Conservation (phyloP, 2,113 vertebrate species). For the Rhagologus leucostigma region DNA sequence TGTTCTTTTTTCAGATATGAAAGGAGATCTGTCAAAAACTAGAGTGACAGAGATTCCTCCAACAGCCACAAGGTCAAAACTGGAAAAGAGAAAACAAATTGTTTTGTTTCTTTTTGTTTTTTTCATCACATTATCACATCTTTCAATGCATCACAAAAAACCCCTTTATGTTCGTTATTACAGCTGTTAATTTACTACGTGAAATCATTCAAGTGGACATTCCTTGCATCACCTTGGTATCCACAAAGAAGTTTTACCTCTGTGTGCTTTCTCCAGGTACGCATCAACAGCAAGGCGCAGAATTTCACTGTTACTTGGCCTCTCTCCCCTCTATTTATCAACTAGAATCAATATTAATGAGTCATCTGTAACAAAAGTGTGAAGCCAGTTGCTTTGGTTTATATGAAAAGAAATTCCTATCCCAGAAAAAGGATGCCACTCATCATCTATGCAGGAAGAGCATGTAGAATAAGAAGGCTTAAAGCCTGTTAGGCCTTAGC, state of each 20-base stretch:
- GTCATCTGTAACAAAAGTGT: neutral
- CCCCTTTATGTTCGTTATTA: neutral
- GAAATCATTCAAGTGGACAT: neutral
- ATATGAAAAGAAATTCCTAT: neutral
- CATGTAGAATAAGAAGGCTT: neutral
- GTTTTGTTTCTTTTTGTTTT: neutral
- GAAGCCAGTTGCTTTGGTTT: neutral
- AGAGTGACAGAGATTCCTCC: slow-evolving; percentile 91
- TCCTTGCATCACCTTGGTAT: neutral
- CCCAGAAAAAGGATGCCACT: neutral
- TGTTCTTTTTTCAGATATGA: slow-evolving; percentile 87
- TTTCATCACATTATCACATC: neutral
- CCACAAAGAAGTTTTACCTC: neutral
- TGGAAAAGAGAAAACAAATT: slow-evolving; percentile 64
- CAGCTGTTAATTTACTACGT: neutral
- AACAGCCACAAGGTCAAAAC: slow-evolving; percentile 93
- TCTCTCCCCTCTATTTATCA: neutral
- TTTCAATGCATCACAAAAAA: neutral
- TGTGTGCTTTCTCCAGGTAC: neutral
- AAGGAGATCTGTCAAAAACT: slow-evolving; percentile 94
- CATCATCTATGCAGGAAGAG: neutral
- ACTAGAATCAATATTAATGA: neutral
- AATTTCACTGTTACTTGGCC: neutral
- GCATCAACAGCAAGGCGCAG: neutral
- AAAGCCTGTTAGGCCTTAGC: neutral